These are phyloP conservation scores for Carettochelys insculpta DNA, from an alignment of 2,113 vertebrate genomes.

Conservation along the genomic window DNA sequence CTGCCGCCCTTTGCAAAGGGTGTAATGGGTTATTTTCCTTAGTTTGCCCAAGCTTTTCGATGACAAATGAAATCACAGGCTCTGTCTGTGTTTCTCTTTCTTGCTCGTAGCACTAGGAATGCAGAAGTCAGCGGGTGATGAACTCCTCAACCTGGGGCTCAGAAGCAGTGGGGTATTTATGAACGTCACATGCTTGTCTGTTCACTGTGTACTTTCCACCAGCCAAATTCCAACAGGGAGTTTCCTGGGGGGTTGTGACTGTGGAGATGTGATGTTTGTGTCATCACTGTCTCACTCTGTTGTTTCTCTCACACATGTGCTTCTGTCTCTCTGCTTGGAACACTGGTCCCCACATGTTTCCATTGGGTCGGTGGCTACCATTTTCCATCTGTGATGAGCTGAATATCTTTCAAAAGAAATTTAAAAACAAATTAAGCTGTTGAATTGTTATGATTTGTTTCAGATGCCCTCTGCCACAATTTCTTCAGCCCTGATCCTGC, in stretches of 20 bases:
- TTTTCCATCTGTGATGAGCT: not conserved
- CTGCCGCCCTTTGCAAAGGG: not conserved
- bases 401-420: not conserved
- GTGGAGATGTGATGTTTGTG: not conserved
- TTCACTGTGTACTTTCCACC: not conserved
- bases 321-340: not conserved
- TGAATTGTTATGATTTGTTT: not conserved
- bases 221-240: not conserved
- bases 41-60: not conserved
- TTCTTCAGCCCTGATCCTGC: not conserved
- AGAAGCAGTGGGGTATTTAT: not conserved
- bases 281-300: not conserved
- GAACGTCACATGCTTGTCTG: not conserved
- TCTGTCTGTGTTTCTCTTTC: not conserved
- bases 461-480: no score
- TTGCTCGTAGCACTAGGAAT: conserved; percentile 4
- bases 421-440: not conserved
- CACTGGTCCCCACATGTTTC: not conserved
- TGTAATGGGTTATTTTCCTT: not conserved
- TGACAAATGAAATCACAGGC: not conserved
- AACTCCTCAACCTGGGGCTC: not conserved
- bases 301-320: not conserved
- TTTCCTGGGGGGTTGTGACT: not conserved
- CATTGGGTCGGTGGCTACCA: not conserved
- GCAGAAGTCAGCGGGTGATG: not conserved